Conservation (phyloP, 1,140 invertebrate species). For the Diorhabda sublineata region DNA sequence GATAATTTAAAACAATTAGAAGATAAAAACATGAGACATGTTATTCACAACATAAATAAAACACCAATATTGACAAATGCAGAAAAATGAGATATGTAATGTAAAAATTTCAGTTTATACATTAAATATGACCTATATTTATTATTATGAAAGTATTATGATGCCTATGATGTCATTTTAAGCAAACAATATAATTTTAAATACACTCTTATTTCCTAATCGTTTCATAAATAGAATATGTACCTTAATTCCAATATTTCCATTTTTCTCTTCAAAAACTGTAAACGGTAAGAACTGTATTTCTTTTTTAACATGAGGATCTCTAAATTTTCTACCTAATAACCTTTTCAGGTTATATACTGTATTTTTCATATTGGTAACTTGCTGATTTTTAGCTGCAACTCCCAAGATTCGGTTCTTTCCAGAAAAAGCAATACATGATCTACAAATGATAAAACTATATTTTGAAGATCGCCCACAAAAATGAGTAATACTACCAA, state of each 20-base stretch:
- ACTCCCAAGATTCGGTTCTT: conserved; percentile 91
- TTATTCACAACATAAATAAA: background rate
- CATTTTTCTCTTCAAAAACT: conserved; percentile 64
- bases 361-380: conserved; percentile 97
- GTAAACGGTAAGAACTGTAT: conserved; percentile 71
- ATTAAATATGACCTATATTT: no score
- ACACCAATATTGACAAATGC: background rate
- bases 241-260: conserved; percentile 72
- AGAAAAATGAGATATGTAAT: conserved; percentile 2
- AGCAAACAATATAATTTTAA: no score
- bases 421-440: conserved; percentile 91
- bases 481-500: conserved; percentile 19
- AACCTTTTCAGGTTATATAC: conserved; percentile 90
- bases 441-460: conserved; percentile 57
- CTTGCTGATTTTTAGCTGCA: conserved; percentile 93
- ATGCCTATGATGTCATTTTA: no score
- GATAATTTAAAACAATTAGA: background rate
- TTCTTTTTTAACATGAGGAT: conserved; percentile 82
- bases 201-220: no score
- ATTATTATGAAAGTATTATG: no score
- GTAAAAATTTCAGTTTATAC: background rate
- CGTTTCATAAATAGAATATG: conserved; percentile 19
- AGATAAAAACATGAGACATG: background rate
- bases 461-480: conserved; percentile 17
- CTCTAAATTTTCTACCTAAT: conserved; percentile 80